Evolutionary conservation across 2,113 vertebrate species (phyloP).

Genomic region (Calonectris borealis): DNA sequence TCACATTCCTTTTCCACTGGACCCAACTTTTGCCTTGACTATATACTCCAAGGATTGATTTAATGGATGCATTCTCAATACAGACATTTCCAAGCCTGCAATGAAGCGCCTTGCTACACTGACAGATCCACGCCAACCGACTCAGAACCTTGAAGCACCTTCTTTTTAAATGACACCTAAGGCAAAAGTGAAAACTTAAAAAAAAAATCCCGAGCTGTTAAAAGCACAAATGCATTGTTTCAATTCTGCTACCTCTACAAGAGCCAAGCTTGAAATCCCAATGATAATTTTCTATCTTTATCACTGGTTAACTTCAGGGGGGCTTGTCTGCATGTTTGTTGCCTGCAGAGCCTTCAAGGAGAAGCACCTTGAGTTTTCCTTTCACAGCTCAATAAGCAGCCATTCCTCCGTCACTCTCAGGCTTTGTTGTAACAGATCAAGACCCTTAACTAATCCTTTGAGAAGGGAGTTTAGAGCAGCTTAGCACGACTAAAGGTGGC

Average conservation of each 20-base stretch:
- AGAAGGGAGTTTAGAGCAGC: background rate
- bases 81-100: background rate
- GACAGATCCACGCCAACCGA: background rate
- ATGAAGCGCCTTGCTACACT: background rate
- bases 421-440: background rate
- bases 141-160: background rate
- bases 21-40: background rate
- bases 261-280: background rate
- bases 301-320: background rate
- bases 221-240: background rate
- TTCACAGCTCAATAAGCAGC: background rate
- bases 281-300: background rate
- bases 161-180: background rate
- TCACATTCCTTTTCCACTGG: background rate
- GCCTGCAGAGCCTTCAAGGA: background rate
- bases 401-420: background rate
- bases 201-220: background rate
- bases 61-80: background rate
- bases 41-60: background rate
- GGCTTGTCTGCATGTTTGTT: background rate
- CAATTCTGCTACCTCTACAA: background rate
- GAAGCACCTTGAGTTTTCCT: background rate
- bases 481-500: background rate
- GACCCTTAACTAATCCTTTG: background rate
- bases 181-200: background rate